A percentile compares a stretch with the other conserved stretches of the same genome.
phyloP scores from a whole-genome alignment of 1,140 invertebrate genomes.

The Drosophila paulistorum region DNA sequence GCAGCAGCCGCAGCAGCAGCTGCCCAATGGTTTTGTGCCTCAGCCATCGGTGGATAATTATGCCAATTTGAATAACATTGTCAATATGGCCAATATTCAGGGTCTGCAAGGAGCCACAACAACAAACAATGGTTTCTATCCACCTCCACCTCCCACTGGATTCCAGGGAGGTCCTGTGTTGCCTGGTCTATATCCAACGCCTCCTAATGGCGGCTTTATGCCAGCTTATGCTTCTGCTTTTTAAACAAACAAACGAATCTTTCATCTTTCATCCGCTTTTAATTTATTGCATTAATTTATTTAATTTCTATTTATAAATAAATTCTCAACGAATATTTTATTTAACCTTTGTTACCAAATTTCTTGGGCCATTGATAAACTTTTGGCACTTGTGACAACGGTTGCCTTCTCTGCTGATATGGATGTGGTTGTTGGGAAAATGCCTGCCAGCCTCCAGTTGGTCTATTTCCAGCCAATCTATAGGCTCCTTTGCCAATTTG shows the following conservation, averaged over 20 bases:
- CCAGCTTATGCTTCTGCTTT: conserved; percentile 51
- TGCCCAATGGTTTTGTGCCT: conserved; percentile 47
- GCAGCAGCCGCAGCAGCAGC: conserved; percentile 36
- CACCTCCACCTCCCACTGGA: neutral
- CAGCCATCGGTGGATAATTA: conserved; percentile 58
- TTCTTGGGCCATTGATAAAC: conserved; percentile 43
- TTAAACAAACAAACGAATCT: neutral
- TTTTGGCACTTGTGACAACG: conserved; percentile 3
- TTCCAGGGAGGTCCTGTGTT: conserved; percentile 9
- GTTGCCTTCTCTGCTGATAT: neutral
- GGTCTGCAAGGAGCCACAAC: conserved; percentile 31
- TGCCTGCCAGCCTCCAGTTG: neutral
- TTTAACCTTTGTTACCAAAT: conserved; percentile 2
- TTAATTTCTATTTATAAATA: conserved; percentile 25
- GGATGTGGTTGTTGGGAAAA: neutral
- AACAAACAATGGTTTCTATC: conserved; percentile 6
- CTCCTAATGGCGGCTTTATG: conserved; percentile 37
- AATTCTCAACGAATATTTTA: conserved; percentile 45
- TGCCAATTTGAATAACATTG: conserved; percentile 45
- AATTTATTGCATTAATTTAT: conserved; percentile 78
- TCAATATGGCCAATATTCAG: conserved; percentile 59
- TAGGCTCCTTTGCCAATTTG: conserved; percentile 55
- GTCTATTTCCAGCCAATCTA: conserved; percentile 33
- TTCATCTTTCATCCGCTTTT: conserved; percentile 10
- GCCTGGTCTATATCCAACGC: conserved; percentile 33